These are phyloP conservation scores for Eristalinus aeneus DNA, from an alignment of 2,888 invertebrate genomes.

Conservation along the genomic window DNA sequence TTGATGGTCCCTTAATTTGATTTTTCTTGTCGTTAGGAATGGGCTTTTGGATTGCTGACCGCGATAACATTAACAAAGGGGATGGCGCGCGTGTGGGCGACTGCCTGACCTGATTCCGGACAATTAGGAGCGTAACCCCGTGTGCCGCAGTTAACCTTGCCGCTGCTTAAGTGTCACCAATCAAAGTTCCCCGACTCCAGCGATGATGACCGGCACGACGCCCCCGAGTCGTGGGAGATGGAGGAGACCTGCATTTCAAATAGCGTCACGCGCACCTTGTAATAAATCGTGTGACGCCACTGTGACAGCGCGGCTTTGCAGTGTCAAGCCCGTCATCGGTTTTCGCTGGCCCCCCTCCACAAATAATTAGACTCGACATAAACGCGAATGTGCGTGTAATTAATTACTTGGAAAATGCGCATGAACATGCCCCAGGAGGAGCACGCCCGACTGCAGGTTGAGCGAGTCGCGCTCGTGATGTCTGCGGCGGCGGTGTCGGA, in stretches of 20 bases:
- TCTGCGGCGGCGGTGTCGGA: not conserved
- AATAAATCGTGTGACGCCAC: constrained; percentile 70
- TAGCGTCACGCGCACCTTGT: constrained; percentile 66
- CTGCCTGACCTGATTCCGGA: constrained; percentile 60
- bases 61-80: constrained; percentile 43
- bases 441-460: constrained; percentile 24
- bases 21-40: constrained; percentile 53
- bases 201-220: not conserved
- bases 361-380: constrained; percentile 66
- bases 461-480: not conserved
- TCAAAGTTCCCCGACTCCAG: constrained; percentile 30
- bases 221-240: not conserved
- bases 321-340: constrained; percentile 60
- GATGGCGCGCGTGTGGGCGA: constrained; percentile 37
- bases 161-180: constrained; percentile 6
- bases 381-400: constrained; percentile 68
- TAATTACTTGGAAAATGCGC: constrained; percentile 63
- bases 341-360: not conserved
- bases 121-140: constrained; percentile 46
- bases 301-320: constrained; percentile 63
- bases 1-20: constrained; percentile 60
- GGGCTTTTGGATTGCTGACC: constrained; percentile 54
- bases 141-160: constrained; percentile 30
- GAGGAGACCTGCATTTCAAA: constrained; percentile 40
- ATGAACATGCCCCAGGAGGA: constrained; percentile 46